Percentiles rank a stretch among this genome's conserved stretches.
These are phyloP conservation scores for Leuctra nigra DNA, from an alignment of 2,888 invertebrate genomes.

Conservation along the genomic window DNA sequence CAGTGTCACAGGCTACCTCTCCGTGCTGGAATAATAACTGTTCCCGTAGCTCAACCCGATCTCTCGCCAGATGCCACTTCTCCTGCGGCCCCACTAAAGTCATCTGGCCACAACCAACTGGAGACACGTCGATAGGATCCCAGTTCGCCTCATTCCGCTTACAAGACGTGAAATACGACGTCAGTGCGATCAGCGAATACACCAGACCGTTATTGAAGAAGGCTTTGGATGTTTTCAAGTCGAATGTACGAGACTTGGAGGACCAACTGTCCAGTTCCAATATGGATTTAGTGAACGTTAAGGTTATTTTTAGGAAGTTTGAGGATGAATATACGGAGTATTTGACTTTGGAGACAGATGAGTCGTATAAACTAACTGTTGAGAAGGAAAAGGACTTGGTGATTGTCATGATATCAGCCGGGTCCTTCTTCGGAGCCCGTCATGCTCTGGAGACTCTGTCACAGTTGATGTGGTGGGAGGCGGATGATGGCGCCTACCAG, in stretches of 20 bases:
- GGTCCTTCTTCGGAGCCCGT: slow-evolving; percentile 32
- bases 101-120: slow-evolving; percentile 72
- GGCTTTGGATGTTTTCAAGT: slow-evolving; percentile 47
- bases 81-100: slow-evolving; percentile 66
- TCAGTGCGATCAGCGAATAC: slow-evolving; percentile 57
- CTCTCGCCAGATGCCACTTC: slow-evolving; percentile 67
- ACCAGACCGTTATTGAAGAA: slow-evolving; percentile 48
- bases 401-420: slow-evolving; percentile 25
- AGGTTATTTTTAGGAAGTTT: too few species aligned
- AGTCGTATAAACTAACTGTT: slow-evolving; percentile 14
- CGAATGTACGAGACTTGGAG: slow-evolving; percentile 36
- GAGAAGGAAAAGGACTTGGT: neutral
- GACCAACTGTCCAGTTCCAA: slow-evolving; percentile 31
- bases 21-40: too few species aligned
- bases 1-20: slow-evolving; percentile 68
- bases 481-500: slow-evolving; percentile 34
- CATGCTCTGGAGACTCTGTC: slow-evolving; percentile 33
- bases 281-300: neutral
- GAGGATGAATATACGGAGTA: neutral
- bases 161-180: slow-evolving; percentile 47
- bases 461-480: slow-evolving; percentile 58
- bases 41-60: too few species aligned
- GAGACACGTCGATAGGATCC: slow-evolving; percentile 57
- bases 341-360: slow-evolving; percentile 21
- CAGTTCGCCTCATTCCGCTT: slow-evolving; percentile 54